phyloP scores from a whole-genome alignment of 1,140 invertebrate genomes.

The Leptinotarsa texana region DNA sequence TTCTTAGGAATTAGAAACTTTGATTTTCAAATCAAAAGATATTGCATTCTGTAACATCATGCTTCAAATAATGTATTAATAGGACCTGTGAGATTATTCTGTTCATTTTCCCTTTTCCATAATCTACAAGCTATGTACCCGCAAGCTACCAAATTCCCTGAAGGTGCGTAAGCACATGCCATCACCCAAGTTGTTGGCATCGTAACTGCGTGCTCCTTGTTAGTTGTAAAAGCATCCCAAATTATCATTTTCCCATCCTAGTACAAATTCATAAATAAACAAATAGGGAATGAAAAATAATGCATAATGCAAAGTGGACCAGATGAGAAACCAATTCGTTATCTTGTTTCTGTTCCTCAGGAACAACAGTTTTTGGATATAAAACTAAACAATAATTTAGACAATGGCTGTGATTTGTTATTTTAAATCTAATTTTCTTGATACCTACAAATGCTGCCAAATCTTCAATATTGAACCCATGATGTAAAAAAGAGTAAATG shows the following conservation, averaged over 20 bases:
- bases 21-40: no score
- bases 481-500: no score
- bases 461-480: no score
- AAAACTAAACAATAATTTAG: no score
- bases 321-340: background rate
- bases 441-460: no score
- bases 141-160: constrained; percentile 93
- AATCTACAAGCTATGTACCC: constrained; percentile 65
- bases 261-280: constrained; percentile 27
- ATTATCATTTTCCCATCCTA: constrained; percentile 99
- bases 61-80: no score
- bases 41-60: no score
- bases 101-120: background rate
- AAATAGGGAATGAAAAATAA: background rate
- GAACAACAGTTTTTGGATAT: no score
- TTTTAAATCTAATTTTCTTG: no score
- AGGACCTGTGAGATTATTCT: background rate
- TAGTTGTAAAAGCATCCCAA: constrained; percentile 99
- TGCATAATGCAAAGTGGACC: background rate
- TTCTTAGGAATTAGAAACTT: no score
- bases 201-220: constrained; percentile 97
- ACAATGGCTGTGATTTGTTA: no score
- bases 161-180: constrained; percentile 98
- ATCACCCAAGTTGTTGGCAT: constrained; percentile 99
- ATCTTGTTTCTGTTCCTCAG: background rate